Evolutionary conservation across 64 coral and sea anemone species (phyloP), one percentile per base, ranked within the genome.

Genomic region (Montipora capricornis): DNA sequence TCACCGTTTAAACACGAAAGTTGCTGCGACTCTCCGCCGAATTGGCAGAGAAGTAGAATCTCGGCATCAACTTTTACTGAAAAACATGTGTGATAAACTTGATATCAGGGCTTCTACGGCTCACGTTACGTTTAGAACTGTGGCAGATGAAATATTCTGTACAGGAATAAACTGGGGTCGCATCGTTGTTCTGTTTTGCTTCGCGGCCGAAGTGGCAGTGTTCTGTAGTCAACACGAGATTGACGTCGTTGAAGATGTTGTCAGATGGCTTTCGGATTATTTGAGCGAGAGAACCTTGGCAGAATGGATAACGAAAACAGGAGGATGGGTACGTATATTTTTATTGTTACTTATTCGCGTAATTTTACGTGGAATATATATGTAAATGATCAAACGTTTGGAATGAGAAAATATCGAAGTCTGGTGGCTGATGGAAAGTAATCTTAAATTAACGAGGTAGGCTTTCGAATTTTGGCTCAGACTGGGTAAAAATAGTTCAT

Each of bases 131-230:
- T 97, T 94, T 50, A 90, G 81, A 20, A 83, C 87, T 62, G 84
- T 97, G n/a, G 95, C 92, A 13, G 95, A 97, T 89, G 95, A 97
- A 66, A 91, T 97, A 46, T 83, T 95, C 49, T 44, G 47, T 2
- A 88, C 91, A 4, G 95, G 88, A 49, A 91, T 97, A 26, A 97
- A 97, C 64, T 97, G 95, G 95, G 95, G 95, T 60, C 89, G 95
- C 19, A 92, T 97, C 3, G 95, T 92, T 64, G 89, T 83, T 58
- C 64, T 97, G 16, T 94, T 89, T 73, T 95, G 92, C 13, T 80
- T 97, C 79, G 95, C 82, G 2, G 95, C 88, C 44, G 91, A 73
- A 84, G 80, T 97, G 9, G 92, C 95, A 1, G 48, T 80, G 10
- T 88, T 95, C 83, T 97, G 92, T 13, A 17, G 76, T 16, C 46